Base-by-base conservation (phyloP, 2,113 vertebrate genomes). In the Silurus asotus region DNA sequence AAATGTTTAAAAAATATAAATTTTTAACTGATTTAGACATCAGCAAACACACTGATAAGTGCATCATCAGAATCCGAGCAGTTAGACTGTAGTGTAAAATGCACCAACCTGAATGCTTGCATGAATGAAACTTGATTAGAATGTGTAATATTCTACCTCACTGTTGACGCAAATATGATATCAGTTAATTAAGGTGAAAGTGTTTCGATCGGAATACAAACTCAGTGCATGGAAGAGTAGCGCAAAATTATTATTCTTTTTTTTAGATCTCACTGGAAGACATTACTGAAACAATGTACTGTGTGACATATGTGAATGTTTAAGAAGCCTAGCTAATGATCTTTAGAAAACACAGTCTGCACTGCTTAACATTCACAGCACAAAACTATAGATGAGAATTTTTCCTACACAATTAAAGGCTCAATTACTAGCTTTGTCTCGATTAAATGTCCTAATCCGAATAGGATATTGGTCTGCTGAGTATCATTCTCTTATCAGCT, bases 401-500 rank as follows among this genome's bases (percentile, higher is more conserved):
- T 58, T 59, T 59, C 76, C 55, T 58, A 79, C 25, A 79, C 55
- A 58, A 19, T 79, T 79, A 59, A 59, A 80, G 56, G 9, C 77
- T 80, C 56, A 48, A 45, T 61, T 45, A 51, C 10, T 55, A 55
- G 13, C 62, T 67, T 69, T 82, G 69, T 55, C 81, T 69, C 2
- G 28, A 80, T 61, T 80, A 61, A 61, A 23, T 56, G 28, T 61
- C 37, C 37, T 61, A 59, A 80, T 80, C 61, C 10, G 11, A 80
- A 80, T 11, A 80, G 77, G 49, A 80, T 80, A 61, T 48, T 20
- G 28, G 28, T 7, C 77, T 80, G 56, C 77, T 4, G 58, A 45
- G 64, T 67, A 48, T 55, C 62, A 53, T 56, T 82, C n/a, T 8
- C 10, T 82, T 65, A 67, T 67, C 15, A 2, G 23, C 64, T 25